Base-by-base conservation (phyloP, 2,888 invertebrate species). In the Ptilodon capucinus region DNA sequence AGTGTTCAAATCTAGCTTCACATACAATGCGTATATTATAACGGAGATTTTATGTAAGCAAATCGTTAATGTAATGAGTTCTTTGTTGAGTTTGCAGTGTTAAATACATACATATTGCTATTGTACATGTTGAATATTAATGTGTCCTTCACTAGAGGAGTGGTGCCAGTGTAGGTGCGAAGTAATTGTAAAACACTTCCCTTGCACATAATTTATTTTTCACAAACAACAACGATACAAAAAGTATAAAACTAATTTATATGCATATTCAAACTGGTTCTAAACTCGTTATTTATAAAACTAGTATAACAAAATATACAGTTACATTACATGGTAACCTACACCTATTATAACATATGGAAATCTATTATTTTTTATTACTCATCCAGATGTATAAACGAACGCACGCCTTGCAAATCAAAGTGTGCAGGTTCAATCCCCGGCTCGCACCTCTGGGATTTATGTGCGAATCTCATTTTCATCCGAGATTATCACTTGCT, bases 81-180 rank as follows among this genome's bases (percentile, higher is more conserved):
- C n/a, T n/a, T 44, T 13, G 40, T 55, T 51, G 34, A 17, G 35
- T 51, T n/a, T 39, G 36, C 32, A 36, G 36, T 18, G 5, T 8
- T 3, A 19, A n/a, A 17, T 46, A 32, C 6, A 14, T 32, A 32
- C 3, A 13, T 32, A 32, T 32, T 14, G 32, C 32, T 32, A 32
- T n/a, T 30, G 14, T 32, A 32, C 13, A 32, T 32, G 32, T 14
- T 14, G 32, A 32, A 32, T 32, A 32, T 14, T 14, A 32, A 32
- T 32, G 32, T 6, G 32, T 6, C 32, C 32, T 32, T 32, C 32
- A 32, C 14, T 4, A 28, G n/a, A 11, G 28, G 28, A n/a, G 28
- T 21, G 7, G 21, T n/a, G n/a, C n/a, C 28, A 32, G 32, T 32
- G 14, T 14, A 2, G 4, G 36, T 36, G 8, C 18, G 18, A 36